Evolutionary conservation across 1,140 invertebrate species (phyloP), one percentile per base, ranked within the genome.

Genomic region (Ceratina japonica): DNA sequence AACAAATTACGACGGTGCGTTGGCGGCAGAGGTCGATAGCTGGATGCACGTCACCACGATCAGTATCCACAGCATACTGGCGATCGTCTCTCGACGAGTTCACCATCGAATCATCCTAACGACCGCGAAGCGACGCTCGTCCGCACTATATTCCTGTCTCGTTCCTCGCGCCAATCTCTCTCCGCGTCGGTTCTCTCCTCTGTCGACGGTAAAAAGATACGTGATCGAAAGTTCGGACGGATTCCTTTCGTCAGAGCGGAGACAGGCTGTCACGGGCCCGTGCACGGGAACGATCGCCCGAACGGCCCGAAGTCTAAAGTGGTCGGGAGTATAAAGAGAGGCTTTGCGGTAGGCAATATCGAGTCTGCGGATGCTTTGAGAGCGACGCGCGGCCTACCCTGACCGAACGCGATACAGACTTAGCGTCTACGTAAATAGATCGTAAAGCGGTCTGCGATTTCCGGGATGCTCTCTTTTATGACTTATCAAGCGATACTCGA

Each of bases 1-100:
- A n/a, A n/a, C n/a, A n/a, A n/a, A n/a, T n/a, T n/a, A n/a, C n/a
- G n/a, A 87, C 79, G 91, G 89, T 88, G 90, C 91, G 78, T 80
- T 89, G 54, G 85, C 89, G 74, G 85, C 89, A 75, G 91, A 86
- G 64, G 88, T 90, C 82, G 90, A 90, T 87, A 91, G 84, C 87
- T 89, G 89, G 86, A 91, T 85, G 86, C 87, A 91, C 84, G 88
- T 86, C 58, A 91, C 79, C 31, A 89, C 83, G 70, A 90, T 85
- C 80, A 89, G 87, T 87, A 89, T 88, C 88, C 87, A 88, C 87
- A 90, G 74, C 89, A 89, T 87, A 82, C 85, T 87, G 81, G 84
- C 73, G 63, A 83, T 74, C 79, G 77, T 87, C 80, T 83, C 84
- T 80, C 83, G 63, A 74, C 59, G 62, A 80, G 78, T 87, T 87